These are phyloP conservation scores for Cantharis rustica DNA, from an alignment of 2,888 invertebrate genomes.

Conservation along the genomic window DNA sequence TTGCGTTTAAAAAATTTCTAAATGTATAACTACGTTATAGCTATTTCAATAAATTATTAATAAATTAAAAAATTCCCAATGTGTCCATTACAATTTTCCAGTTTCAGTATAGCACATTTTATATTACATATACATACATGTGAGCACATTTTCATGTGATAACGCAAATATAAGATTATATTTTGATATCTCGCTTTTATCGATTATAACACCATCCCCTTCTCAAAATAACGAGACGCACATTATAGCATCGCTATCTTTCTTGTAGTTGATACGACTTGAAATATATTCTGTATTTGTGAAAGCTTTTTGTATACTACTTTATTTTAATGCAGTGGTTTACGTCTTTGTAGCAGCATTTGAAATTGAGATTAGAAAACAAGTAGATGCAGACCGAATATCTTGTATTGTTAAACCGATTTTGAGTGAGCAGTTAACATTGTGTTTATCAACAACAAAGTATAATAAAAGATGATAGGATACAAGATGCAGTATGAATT, in stretches of 20 bases:
- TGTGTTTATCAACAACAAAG: background rate
- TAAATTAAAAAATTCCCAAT: background rate
- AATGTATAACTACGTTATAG: no score
- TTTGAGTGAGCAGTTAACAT: background rate
- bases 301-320: background rate
- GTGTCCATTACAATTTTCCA: background rate
- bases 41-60: no score
- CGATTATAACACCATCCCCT: background rate
- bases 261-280: slow-evolving; percentile 1
- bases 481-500: background rate
- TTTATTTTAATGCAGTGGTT: background rate
- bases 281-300: background rate
- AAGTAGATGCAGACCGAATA: background rate
- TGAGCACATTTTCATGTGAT: background rate
- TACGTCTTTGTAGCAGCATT: background rate
- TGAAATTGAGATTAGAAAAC: background rate
- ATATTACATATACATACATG: no score
- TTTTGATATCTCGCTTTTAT: background rate
- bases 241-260: background rate
- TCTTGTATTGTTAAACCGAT: background rate
- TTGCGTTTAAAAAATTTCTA: no score
- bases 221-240: background rate
- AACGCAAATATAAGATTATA: background rate
- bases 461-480: background rate
- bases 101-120: background rate